These are phyloP conservation scores for Atta cephalotes DNA, from an alignment of 1,140 invertebrate genomes.

Conservation along the genomic window DNA sequence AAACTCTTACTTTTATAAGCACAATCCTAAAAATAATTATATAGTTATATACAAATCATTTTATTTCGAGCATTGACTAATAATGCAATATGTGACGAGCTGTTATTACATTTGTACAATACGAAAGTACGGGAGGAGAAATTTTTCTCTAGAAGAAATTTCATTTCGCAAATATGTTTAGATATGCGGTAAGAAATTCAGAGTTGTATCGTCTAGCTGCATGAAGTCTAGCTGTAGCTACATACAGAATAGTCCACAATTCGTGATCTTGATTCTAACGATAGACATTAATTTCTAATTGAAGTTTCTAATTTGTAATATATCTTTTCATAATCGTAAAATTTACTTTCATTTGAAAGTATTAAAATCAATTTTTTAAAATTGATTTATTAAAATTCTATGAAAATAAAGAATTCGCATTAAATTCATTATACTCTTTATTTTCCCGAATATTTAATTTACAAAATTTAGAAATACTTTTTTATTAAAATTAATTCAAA, in stretches of 20 bases:
- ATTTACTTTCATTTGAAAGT: not conserved
- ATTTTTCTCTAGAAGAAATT: slow-evolving; percentile 40
- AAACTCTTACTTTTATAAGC: slow-evolving; percentile 66
- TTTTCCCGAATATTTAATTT: not conserved
- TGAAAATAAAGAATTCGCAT: not conserved
- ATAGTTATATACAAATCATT: slow-evolving; percentile 79
- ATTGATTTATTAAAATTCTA: slow-evolving; percentile 28
- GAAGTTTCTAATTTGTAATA: slow-evolving; percentile 12
- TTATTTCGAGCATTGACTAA: slow-evolving; percentile 79
- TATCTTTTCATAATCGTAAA: not conserved
- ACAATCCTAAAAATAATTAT: slow-evolving; percentile 73
- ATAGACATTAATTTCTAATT: not conserved
- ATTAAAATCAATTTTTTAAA: not conserved
- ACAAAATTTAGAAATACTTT: not conserved
- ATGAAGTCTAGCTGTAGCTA: slow-evolving; percentile 2
- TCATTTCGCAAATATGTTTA: slow-evolving; percentile 43
- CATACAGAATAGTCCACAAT: slow-evolving; percentile 3
- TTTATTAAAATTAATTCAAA: slow-evolving; percentile 6
- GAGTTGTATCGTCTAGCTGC: not conserved
- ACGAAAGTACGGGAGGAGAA: slow-evolving; percentile 60
- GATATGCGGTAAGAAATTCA: not conserved
- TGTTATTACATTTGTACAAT: slow-evolving; percentile 77
- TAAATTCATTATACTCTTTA: not conserved
- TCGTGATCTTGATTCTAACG: not conserved
- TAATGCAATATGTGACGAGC: slow-evolving; percentile 74